Evolutionary conservation across 2,888 invertebrate species (phyloP), one percentile per base, ranked within the genome.

Genomic region (Drosophila picticornis): DNA sequence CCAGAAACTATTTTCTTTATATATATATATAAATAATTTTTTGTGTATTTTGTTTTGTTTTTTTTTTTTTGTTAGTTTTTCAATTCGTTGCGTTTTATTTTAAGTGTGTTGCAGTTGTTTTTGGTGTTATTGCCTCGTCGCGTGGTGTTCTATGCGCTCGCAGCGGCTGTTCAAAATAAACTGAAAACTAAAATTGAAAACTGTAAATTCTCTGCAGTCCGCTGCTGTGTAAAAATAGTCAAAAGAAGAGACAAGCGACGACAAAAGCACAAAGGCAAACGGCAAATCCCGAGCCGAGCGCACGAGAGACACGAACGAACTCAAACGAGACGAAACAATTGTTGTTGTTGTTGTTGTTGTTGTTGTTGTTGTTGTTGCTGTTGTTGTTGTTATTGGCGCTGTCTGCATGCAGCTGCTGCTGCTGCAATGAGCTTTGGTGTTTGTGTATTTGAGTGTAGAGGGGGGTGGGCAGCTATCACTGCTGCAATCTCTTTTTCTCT

Each of bases 151-250:
- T 81, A 72, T 85, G 84, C 85, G 79, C 75, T 84, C 83, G 88
- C 80, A 69, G 83, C 84, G 84, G 73, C 78, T 82, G 88, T 79
- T 88, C 81, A 88, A 89, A 89, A 88, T 89, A 77, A 80, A 89
- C 89, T 89, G 73, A 78, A 78, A 67, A 70, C 59, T 27, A 56
- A 38, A 56, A 25, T 38, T 50, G 19, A 34, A 72, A 67, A 83
- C 82, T 72, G 83, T 81, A 80, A 80, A 82, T 87, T 89, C 80
- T 81, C 53, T 75, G 72, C 83, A 50, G 61, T 70, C 62, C 13
- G 32, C 52, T 32, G 32, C 22, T n/a, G 25, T 38, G 56, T 88
- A 82, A 85, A 88, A 88, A 89, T 88, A 88, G 89, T 79, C 71
- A 76, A 81, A 77, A 80, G 77, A 81, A 81, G 74, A 75, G 76